phyloP scores from a whole-genome alignment of 1,140 invertebrate species.

The Drosophila ironensis region DNA sequence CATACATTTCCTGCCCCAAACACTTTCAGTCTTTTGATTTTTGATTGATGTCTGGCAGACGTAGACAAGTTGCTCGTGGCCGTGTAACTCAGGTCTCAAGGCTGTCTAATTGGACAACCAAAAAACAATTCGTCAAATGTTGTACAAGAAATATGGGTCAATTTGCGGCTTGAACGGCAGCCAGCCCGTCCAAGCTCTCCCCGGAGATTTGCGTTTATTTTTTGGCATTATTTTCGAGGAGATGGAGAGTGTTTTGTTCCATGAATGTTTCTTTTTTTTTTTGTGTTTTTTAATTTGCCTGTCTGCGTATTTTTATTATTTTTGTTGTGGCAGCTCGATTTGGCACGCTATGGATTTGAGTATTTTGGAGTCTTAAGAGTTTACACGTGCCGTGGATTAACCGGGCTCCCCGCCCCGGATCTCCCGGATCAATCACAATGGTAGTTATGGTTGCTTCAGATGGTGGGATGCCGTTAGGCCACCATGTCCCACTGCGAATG shows the following conservation, averaged over 20 bases:
- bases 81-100: slow-evolving; percentile 12
- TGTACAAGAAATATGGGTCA: slow-evolving; percentile 27
- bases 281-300: slow-evolving; percentile 6
- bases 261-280: slow-evolving; percentile 1
- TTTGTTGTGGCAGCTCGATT: slow-evolving; percentile 15
- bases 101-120: slow-evolving; percentile 16
- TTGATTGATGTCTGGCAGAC: slow-evolving; percentile 16
- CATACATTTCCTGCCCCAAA: neutral
- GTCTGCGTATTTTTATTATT: slow-evolving; percentile 12
- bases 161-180: slow-evolving; percentile 18
- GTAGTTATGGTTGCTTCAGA: neutral
- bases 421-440: slow-evolving; percentile 15
- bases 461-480: slow-evolving; percentile 54
- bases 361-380: slow-evolving; percentile 55
- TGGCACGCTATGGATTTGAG: slow-evolving; percentile 18
- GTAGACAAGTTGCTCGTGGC: neutral
- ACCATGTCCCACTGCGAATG: slow-evolving; percentile 11
- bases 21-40: neutral
- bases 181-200: neutral
- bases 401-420: slow-evolving; percentile 22
- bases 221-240: slow-evolving; percentile 12
- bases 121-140: slow-evolving; percentile 24
- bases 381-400: slow-evolving; percentile 75
- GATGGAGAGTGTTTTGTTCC: slow-evolving; percentile 24
- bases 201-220: neutral